A percentile compares a stretch with the other conserved stretches of the same genome.
phyloP scores from a whole-genome alignment of 2,797 vertebrate genomes.

The Phataginus tricuspis region DNA sequence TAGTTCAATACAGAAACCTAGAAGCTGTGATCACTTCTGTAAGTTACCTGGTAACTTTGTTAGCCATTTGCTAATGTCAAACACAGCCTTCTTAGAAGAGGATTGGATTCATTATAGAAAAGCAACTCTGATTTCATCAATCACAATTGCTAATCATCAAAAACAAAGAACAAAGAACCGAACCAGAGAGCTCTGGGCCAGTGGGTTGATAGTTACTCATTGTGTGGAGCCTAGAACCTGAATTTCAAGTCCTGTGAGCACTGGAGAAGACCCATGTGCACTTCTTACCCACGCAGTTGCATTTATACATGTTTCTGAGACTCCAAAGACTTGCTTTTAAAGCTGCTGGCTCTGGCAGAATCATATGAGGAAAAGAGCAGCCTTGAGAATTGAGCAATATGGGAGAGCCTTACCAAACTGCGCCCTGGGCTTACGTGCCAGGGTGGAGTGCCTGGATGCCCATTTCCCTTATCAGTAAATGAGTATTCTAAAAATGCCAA shows the following conservation, averaged over 20 bases:
- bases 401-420: neutral
- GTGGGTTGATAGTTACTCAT: neutral
- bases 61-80: neutral
- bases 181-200: neutral
- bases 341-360: neutral
- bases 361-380: neutral
- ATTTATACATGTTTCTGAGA: neutral
- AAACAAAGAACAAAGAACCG: conserved; percentile 22
- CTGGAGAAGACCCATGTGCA: neutral
- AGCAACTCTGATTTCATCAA: neutral
- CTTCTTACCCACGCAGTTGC: neutral
- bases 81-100: neutral
- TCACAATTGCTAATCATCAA: neutral
- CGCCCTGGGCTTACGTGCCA: neutral
- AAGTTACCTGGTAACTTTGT: neutral
- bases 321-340: neutral
- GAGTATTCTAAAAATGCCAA: conserved; percentile 8
- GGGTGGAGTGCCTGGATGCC: neutral
- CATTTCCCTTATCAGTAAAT: neutral
- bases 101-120: neutral
- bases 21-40: neutral
- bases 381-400: neutral
- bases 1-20: neutral
- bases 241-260: neutral
- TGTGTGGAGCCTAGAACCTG: neutral